These are phyloP conservation scores for Torymus tubicola DNA, from an alignment of 2,888 invertebrate genomes.

Conservation along the genomic window DNA sequence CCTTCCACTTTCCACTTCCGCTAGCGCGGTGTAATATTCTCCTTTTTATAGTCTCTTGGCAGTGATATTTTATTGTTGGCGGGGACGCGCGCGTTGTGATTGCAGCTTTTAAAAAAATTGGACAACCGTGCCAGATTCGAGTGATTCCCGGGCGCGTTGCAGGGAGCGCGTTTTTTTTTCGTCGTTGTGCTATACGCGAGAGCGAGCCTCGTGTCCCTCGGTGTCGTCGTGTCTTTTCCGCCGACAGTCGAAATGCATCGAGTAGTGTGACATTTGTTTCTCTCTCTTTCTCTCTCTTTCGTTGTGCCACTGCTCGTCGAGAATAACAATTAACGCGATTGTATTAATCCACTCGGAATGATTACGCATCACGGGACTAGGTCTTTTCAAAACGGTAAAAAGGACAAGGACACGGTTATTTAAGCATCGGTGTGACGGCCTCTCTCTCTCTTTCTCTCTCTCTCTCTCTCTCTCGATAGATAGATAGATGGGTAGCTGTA, in stretches of 20 bases:
- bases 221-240: conserved; percentile 29
- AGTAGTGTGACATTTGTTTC: conserved; percentile 15
- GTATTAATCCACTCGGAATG: conserved; percentile 47
- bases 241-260: conserved; percentile 23
- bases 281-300: not conserved
- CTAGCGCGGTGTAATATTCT: conserved; percentile 24
- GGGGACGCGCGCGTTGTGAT: conserved; percentile 36
- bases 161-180: too few species aligned
- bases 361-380: conserved; percentile 17
- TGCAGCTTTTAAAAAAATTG: conserved; percentile 59
- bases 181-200: not conserved
- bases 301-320: not conserved
- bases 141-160: conserved; percentile 33
- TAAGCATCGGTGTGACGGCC: conserved; percentile 4
- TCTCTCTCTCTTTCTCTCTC: too few species aligned
- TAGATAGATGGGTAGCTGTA: not conserved
- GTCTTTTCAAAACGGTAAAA: conserved; percentile 14
- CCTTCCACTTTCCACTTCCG: not conserved
- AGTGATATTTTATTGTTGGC: conserved; percentile 51
- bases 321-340: conserved; percentile 47
- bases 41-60: conserved; percentile 39
- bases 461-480: too few species aligned
- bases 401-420: not conserved
- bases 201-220: conserved; percentile 5
- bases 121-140: conserved; percentile 57